Evolutionary conservation across 2,888 invertebrate genomes (phyloP).

Genomic region (Calameuta filiformis): DNA sequence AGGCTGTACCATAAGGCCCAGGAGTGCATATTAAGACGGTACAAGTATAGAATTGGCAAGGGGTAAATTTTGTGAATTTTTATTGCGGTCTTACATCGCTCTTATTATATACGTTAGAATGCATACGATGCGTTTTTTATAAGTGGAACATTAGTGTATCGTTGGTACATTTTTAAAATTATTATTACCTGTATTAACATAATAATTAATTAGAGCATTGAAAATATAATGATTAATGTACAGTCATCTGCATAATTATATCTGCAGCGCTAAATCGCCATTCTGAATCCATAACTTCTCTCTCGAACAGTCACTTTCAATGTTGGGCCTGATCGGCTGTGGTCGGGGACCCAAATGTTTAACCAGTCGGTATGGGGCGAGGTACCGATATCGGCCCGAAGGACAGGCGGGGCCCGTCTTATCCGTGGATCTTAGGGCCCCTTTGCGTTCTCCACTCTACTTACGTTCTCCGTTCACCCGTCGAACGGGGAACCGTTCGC

Average conservation of each 20-base stretch:
- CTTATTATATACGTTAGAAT: background rate
- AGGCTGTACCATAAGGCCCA: background rate
- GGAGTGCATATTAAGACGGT: background rate
- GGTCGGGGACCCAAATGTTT: background rate
- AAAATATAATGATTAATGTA: background rate
- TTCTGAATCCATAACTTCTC: background rate
- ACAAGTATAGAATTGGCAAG: background rate
- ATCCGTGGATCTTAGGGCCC: conserved; percentile 46
- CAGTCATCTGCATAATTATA: background rate
- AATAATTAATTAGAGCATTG: background rate
- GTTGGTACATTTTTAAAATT: background rate
- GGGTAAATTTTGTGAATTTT: background rate
- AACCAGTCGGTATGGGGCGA: background rate
- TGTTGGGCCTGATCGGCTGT: background rate
- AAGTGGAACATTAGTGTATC: background rate
- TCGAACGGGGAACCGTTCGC: conserved; percentile 8
- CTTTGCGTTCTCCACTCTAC: conserved; percentile 25
- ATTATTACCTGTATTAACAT: background rate
- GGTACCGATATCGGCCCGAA: conserved; percentile 18
- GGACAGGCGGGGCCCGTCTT: conserved; percentile 42
- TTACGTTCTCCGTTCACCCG: conserved; percentile 30
- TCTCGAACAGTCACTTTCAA: background rate
- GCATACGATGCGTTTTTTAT: background rate
- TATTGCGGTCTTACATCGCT: background rate
- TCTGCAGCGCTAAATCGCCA: background rate